A percentile compares a stretch with the other conserved stretches of the same genome.
Evolutionary conservation across 2,113 vertebrate genomes (phyloP).

Genomic region (Trichechus manatus): DNA sequence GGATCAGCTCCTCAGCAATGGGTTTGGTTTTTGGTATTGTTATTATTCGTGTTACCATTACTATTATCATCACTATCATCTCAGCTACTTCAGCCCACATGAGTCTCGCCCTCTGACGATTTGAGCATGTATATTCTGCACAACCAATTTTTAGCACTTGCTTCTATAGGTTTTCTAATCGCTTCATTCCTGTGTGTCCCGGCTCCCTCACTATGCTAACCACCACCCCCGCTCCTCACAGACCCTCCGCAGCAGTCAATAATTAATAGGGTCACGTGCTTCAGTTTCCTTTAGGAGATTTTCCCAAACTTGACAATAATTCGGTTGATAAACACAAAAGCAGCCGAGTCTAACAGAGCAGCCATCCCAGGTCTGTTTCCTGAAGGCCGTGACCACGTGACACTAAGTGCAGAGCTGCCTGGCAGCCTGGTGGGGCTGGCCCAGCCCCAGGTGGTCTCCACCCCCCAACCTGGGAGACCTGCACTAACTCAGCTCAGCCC

Average conservation of each 20-base stretch:
- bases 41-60: rapidly evolving
- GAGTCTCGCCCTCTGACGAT: rapidly evolving
- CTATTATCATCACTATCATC: rapidly evolving
- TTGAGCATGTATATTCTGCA: rapidly evolving
- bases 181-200: neutral
- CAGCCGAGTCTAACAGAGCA: too few species aligned
- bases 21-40: neutral
- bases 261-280: neutral
- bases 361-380: neutral
- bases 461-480: rapidly evolving
- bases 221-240: neutral
- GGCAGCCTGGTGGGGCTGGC: rapidly evolving
- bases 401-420: rapidly evolving
- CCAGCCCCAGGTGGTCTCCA: rapidly evolving
- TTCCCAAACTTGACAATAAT: neutral
- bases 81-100: rapidly evolving
- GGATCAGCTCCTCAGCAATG: neutral
- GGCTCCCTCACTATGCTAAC: neutral
- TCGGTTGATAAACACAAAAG: neutral
- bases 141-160: neutral
- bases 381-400: rapidly evolving
- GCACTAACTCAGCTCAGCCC: too few species aligned
- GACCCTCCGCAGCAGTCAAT: rapidly evolving
- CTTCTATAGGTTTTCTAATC: neutral
- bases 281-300: neutral